Evolutionary conservation across 2,797 vertebrate species (phyloP).

Genomic region (Phrynocephalus vlangalii): DNA sequence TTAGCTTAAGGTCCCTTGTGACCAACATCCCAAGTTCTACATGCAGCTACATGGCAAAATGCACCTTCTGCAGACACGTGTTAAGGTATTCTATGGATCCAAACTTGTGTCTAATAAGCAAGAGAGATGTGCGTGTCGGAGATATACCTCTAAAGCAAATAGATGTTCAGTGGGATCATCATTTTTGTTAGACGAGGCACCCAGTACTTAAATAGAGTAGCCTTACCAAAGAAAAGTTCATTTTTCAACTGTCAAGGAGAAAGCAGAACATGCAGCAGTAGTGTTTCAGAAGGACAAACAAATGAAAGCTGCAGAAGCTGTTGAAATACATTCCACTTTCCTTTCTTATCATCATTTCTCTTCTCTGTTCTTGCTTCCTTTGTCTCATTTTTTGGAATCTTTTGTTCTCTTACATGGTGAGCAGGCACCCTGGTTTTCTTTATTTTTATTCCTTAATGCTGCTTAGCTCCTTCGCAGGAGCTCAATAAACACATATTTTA

Average conservation of each 20-base stretch:
- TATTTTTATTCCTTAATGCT: conserved; percentile 15
- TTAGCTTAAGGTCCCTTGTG: background rate
- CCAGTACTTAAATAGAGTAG: background rate
- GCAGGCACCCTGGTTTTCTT: conserved; percentile 15
- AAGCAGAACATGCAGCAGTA: background rate
- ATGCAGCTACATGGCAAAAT: background rate
- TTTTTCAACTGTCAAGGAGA: background rate
- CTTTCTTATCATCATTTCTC: background rate
- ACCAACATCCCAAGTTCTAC: background rate
- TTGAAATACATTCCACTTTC: conserved; percentile 8
- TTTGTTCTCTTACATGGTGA: background rate
- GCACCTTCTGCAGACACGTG: background rate
- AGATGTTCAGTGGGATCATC: background rate
- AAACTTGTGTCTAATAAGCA: background rate
- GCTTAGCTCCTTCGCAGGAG: conserved; percentile 8
- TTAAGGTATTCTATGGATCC: background rate
- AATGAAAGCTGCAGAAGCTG: background rate
- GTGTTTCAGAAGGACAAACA: background rate
- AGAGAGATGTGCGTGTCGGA: background rate
- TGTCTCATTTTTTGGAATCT: background rate
- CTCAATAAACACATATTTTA: conserved; percentile 25
- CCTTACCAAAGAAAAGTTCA: background rate
- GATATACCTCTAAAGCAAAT: background rate
- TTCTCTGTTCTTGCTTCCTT: background rate
- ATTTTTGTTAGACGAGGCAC: background rate